Evolutionary conservation across 2,888 invertebrate species (phyloP).

Genomic region (Lepeophtheirus nordmannii): DNA sequence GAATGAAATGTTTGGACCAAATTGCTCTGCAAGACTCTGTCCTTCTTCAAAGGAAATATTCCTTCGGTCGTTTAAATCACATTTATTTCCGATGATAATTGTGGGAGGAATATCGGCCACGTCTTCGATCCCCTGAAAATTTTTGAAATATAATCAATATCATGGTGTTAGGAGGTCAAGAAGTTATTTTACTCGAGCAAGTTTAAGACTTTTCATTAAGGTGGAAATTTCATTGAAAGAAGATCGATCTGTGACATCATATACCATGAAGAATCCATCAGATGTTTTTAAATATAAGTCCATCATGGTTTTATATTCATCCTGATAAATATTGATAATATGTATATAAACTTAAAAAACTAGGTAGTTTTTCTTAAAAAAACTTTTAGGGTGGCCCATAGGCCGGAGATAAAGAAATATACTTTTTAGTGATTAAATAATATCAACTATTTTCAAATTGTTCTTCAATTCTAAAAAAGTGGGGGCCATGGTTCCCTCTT

Average conservation of each 20-base stretch:
- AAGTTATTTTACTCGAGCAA: too few relatives aligned
- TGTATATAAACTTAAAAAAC: too few relatives aligned
- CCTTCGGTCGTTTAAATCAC: slow-evolving; percentile 15
- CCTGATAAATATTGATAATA: too few relatives aligned
- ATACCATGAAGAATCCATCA: slow-evolving; percentile 18
- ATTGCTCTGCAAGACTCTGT: slow-evolving; percentile 2
- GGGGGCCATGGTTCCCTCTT: too few relatives aligned
- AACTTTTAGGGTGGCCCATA: too few relatives aligned
- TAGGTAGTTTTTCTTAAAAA: too few relatives aligned
- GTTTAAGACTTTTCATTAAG: background rate
- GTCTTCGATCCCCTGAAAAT: background rate
- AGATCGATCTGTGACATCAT: slow-evolving; percentile 6
- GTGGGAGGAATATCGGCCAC: background rate
- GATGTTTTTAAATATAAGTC: slow-evolving; percentile 9
- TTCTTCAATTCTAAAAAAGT: too few relatives aligned
- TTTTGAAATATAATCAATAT: background rate
- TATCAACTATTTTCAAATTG: too few relatives aligned
- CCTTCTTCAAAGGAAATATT: slow-evolving; percentile 4
- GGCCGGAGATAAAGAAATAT: too few relatives aligned
- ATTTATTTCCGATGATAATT: slow-evolving; percentile 23
- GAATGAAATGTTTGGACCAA: slow-evolving; percentile 11
- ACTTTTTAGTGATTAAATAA: too few relatives aligned
- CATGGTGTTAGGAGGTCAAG: too few relatives aligned
- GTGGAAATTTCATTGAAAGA: slow-evolving; percentile 3
- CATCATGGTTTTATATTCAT: slow-evolving; percentile 1